Evolutionary conservation across 2,113 vertebrate genomes (phyloP).

Genomic region (Hassar affinis): DNA sequence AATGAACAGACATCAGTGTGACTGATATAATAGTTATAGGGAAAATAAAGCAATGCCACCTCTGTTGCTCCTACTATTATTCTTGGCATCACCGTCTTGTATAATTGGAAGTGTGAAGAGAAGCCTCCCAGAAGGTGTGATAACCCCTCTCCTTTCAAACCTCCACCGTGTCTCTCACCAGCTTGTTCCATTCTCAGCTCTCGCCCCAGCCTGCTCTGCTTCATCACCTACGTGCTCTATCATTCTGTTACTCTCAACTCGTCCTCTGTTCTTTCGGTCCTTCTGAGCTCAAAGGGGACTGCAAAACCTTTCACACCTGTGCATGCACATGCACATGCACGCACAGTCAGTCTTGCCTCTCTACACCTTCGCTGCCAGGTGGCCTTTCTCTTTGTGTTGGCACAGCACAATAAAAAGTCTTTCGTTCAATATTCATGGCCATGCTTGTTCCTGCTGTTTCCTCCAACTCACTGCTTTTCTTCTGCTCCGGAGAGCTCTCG

Average conservation of each 20-base stretch:
- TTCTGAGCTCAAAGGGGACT: conserved; percentile 20
- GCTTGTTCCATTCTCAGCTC: conserved; percentile 10
- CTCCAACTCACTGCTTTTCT: conserved; percentile 16
- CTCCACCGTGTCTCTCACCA: conserved; percentile 16
- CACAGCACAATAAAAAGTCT: background rate
- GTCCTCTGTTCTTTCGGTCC: conserved; percentile 3
- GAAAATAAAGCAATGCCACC: background rate
- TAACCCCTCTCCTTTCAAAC: conserved; percentile 14
- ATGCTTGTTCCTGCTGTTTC: background rate
- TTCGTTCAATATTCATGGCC: conserved; percentile 26
- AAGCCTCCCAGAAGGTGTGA: conserved; percentile 12
- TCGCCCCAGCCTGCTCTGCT: background rate
- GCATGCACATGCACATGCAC: conserved; percentile 1
- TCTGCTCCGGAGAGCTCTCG: background rate
- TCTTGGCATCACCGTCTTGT: background rate
- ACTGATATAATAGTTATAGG: background rate
- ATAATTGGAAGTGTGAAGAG: conserved; percentile 28
- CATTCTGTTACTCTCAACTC: conserved; percentile 24
- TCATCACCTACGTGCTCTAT: conserved; percentile 24
- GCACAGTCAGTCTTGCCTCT: background rate
- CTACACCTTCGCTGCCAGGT: conserved; percentile 17
- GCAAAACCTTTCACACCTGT: conserved; percentile 6
- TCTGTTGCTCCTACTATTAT: background rate
- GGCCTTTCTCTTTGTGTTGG: conserved; percentile 25
- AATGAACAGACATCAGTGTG: background rate